Evolutionary conservation across 2,888 invertebrate genomes (phyloP).

Genomic region (Oscheius onirici): DNA sequence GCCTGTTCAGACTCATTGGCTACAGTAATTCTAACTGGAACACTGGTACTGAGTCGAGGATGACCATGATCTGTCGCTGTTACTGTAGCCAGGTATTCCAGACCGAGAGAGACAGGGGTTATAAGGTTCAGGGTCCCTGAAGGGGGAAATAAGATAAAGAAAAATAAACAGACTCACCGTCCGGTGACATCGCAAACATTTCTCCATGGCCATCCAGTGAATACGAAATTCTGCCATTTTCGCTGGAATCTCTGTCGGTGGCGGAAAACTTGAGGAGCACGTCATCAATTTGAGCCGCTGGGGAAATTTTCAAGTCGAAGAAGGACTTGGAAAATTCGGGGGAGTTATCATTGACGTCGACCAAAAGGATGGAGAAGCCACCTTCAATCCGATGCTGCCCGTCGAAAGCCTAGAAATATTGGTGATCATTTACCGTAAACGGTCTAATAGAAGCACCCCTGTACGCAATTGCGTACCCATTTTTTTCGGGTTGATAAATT

Average conservation of each 20-base stretch:
- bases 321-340: slow-evolving; percentile 55
- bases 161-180: neutral
- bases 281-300: slow-evolving; percentile 15
- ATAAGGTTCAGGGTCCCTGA: slow-evolving; percentile 14
- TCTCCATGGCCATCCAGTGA: slow-evolving; percentile 32
- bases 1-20: slow-evolving; percentile 15
- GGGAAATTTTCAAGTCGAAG: slow-evolving; percentile 34
- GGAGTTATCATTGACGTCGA: slow-evolving; percentile 65
- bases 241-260: slow-evolving; percentile 92
- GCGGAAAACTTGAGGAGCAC: slow-evolving; percentile 88
- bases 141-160: neutral
- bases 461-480: no score
- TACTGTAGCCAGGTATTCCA: slow-evolving; percentile 49
- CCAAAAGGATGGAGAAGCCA: slow-evolving; percentile 49
- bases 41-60: slow-evolving; percentile 47
- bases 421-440: no score
- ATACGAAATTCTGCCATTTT: slow-evolving; percentile 83
- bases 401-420: slow-evolving; percentile 50
- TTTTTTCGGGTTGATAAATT: no score
- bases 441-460: no score
- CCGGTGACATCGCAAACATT: slow-evolving; percentile 35
- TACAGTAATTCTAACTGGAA: slow-evolving; percentile 38
- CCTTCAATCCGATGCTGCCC: slow-evolving; percentile 47
- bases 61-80: slow-evolving; percentile 54
- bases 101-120: slow-evolving; percentile 25